These are phyloP conservation scores for Lerista edwardsae DNA, from an alignment of 2,797 vertebrate genomes.

Conservation along the genomic window DNA sequence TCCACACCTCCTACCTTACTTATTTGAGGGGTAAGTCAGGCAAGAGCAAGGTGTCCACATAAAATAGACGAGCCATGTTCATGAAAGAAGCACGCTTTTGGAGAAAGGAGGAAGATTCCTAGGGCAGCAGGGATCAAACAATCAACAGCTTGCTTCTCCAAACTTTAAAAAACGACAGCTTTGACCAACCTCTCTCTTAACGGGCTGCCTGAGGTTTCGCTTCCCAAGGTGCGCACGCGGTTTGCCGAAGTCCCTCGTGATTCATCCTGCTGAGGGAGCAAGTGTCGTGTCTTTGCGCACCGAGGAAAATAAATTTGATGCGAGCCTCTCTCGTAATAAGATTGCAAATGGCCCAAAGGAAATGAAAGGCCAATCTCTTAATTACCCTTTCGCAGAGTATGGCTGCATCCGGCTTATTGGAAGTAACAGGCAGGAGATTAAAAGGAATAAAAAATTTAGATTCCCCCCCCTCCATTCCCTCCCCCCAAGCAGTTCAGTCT, in stretches of 20 bases:
- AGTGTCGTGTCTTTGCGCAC: background rate
- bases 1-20: too few relatives aligned
- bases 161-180: too few relatives aligned
- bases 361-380: constrained; percentile 24
- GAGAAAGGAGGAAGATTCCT: too few relatives aligned
- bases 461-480: background rate
- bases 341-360: constrained; percentile 9
- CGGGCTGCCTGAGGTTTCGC: too few relatives aligned
- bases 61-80: too few relatives aligned
- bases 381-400: background rate
- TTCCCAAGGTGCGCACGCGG: background rate
- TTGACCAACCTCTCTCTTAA: background rate
- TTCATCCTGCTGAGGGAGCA: background rate
- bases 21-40: too few relatives aligned
- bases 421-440: background rate
- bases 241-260: background rate
- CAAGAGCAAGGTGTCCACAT: too few relatives aligned
- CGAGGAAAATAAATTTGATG: constrained; percentile 10
- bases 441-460: background rate
- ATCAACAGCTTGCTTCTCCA: too few relatives aligned
- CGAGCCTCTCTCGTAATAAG: background rate
- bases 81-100: too few relatives aligned
- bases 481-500: background rate
- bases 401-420: background rate
- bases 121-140: too few relatives aligned